Base-by-base conservation (phyloP, 2,797 vertebrate species). In the Myripristis murdjan region DNA sequence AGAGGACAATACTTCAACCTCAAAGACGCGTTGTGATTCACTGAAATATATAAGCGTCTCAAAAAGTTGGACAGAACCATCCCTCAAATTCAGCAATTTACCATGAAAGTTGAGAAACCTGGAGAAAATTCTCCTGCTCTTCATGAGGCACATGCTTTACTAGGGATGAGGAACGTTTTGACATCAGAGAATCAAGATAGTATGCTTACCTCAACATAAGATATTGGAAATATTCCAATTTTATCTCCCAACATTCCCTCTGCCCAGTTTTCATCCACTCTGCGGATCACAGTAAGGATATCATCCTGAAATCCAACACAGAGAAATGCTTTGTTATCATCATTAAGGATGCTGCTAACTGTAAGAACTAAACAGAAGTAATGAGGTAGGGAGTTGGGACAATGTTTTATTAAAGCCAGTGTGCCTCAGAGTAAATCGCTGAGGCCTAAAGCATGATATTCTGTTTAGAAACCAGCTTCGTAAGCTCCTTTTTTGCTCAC, bases 241-340 rank as follows among this genome's bases (percentile, higher is more conserved):
- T 97, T 99, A 91, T 99, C 98, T 83, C 96, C 98, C 93, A 99
- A 94, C 98, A 99, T 98, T 88, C 98, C 98, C 95, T 99, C 98
- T 24, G 98, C 97, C 98, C 98, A 99, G 92, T 99, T 99, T 84
- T 98, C 97, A 91, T 99, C 98, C 85, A 99, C 98, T 72, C 98
- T 94, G 56, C 98, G 97, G 92, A 99, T 99, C 88, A 99, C 98
- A 22, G 97, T 99, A 87, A 99, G 92, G 87, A 99, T 95, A 81
- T 99, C 97, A 59, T 99, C 98, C 98, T 99, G 81, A 60, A 84
- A 73, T 51, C 41, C 12, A 67, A 70, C 48, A 74, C 46, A 78
- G 37, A 84, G 9, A 73, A 35, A 20, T 0, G 16, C 1, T 1
- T 14, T 10, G 52, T 18, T 37, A 37, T 12, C 16, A 3, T 53